A percentile compares a stretch with the other conserved stretches of the same genome.
Evolutionary conservation across 2,888 invertebrate genomes (phyloP).

Genomic region (Harmothoe impar): DNA sequence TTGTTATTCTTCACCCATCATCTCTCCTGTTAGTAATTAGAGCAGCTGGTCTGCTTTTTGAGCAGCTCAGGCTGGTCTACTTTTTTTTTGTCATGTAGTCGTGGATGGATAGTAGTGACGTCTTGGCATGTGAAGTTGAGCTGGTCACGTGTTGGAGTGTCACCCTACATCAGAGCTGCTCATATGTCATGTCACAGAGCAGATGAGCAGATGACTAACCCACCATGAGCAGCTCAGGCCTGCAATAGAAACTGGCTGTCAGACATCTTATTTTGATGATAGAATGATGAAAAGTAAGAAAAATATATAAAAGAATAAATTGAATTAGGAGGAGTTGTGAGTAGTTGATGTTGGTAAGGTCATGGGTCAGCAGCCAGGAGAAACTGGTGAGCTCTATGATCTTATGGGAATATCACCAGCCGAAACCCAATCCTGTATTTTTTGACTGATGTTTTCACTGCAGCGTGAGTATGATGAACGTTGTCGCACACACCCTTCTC

Average conservation of each 20-base stretch:
- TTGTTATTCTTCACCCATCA: too few species aligned
- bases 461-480: neutral
- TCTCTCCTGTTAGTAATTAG: too few species aligned
- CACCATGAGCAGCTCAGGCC: too few species aligned
- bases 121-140: neutral
- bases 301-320: conserved; percentile 9
- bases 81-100: neutral
- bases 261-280: neutral
- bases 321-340: neutral
- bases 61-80: neutral
- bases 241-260: neutral
- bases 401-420: conserved; percentile 8
- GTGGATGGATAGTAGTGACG: too few species aligned
- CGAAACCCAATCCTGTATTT: neutral
- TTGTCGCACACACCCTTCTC: conserved; percentile 23
- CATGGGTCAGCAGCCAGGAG: neutral
- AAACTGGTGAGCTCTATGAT: neutral
- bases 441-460: neutral
- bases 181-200: too few species aligned
- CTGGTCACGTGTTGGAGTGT: conserved; percentile 5
- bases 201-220: too few species aligned
- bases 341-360: conserved; percentile 4
- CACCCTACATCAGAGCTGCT: neutral
- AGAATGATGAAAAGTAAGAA: neutral
- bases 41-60: neutral